Base-by-base conservation (phyloP, 2,888 invertebrate species). In the Oxystoma pomonae region DNA sequence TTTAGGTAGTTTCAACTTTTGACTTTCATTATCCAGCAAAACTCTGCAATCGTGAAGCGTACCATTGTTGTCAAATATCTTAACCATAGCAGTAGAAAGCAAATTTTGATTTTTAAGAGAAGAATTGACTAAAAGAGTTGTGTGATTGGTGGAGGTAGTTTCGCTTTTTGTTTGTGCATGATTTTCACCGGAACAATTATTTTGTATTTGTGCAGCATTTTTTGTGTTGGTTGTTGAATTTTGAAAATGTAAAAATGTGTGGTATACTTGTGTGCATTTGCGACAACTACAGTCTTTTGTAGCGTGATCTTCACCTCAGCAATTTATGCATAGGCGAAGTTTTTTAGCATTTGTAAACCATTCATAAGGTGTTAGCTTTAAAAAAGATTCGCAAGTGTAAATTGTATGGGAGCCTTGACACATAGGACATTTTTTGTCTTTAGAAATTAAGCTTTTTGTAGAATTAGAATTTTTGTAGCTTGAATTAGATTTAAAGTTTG, bases 1-100 rank as follows among this genome's bases (percentile, higher is more conserved):
- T 3, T 35, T 35, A 35, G 35, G 12, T 7, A 35, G 35, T 35
- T 12, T 35, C 35, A n/a, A n/a, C n/a, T n/a, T 35, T 61, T 61
- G 35, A 49, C 61, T 61, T 22, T 56, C 61, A 57, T 35, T 61
- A 17, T 61, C 60, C 2, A 59, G 20, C 12, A 59, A 18, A 16
- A 19, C 59, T 59, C 59, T 50, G 19, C 59, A 59, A 52, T n/a
- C n/a, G 51, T 59, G 52, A 3, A 16, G 9, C 9, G 1, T 3
- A 16, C 59, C 59, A 59, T 17, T 21, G 3, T 16, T 20, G 21
- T 60, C 60, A 60, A 20, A 60, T 2, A 60, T 18, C 5, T 60
- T 50, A n/a, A 59, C 20, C 9, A 50, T 16, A 3, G 59, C 59
- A 9, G 59, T 59, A 3, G 51, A 57, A 16, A 21, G 12, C n/a